Conservation (phyloP, 2,888 invertebrate species). For the Drosophila nr. perissopoda region DNA sequence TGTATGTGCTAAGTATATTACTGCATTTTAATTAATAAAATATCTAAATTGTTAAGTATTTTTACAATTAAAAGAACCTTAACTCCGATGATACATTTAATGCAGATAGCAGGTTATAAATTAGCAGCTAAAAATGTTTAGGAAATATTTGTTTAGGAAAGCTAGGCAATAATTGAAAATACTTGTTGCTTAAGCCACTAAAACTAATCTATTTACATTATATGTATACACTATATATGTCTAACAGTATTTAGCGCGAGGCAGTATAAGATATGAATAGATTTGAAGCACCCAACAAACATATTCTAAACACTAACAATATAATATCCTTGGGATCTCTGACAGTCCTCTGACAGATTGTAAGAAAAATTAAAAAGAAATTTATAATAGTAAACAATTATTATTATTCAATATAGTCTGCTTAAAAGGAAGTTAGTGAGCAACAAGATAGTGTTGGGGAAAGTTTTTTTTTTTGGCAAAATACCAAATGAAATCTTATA, state of each 20-base stretch:
- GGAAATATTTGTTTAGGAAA: background rate
- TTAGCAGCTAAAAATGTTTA: background rate
- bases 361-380: background rate
- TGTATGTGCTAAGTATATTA: slow-evolving; percentile 69
- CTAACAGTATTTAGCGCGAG: background rate
- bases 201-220: background rate
- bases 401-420: background rate
- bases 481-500: background rate
- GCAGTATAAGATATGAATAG: background rate
- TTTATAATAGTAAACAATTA: background rate
- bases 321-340: background rate
- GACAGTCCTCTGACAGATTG: background rate
- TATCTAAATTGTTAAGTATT: slow-evolving; percentile 56
- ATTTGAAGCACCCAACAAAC: background rate
- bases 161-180: background rate
- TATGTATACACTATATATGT: background rate
- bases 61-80: slow-evolving; percentile 3
- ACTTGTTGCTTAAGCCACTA: background rate
- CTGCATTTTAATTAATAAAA: slow-evolving; percentile 20
- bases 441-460: too few species aligned
- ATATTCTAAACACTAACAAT: background rate
- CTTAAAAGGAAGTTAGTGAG: background rate
- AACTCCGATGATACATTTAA: background rate
- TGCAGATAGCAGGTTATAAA: background rate
- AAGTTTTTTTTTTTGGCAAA: background rate